phyloP scores from a whole-genome alignment of 1,140 invertebrate genomes.

The Drosophila varians region DNA sequence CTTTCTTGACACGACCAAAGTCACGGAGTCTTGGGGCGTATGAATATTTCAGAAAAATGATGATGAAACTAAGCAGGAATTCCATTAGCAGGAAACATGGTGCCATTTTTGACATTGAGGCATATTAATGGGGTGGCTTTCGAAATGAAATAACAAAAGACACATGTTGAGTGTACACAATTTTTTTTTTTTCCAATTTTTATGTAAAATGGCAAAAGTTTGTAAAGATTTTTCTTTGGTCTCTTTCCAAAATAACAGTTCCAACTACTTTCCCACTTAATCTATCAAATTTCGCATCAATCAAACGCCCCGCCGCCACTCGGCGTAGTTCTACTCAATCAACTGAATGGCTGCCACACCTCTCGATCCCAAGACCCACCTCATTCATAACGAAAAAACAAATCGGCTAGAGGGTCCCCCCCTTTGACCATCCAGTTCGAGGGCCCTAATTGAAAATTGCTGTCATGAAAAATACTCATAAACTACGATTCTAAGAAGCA shows the following conservation, averaged over 20 bases:
- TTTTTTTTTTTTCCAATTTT: background rate
- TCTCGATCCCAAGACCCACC: constrained; percentile 35
- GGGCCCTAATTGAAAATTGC: constrained; percentile 75
- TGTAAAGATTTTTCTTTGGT: background rate
- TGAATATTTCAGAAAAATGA: constrained; percentile 37
- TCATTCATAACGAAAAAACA: constrained; percentile 2
- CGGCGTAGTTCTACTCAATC: constrained; percentile 31
- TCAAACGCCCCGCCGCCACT: constrained; percentile 15
- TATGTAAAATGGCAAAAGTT: background rate
- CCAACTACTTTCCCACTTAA: background rate
- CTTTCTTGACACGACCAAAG: constrained; percentile 38
- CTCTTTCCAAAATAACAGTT: background rate
- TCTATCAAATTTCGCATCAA: constrained; percentile 39
- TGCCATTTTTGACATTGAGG: constrained; percentile 26
- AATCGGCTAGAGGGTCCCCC: background rate
- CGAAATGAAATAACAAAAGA: constrained; percentile 7
- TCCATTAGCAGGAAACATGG: constrained; percentile 38
- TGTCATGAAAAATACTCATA: constrained; percentile 72
- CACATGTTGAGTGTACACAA: background rate
- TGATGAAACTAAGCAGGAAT: constrained; percentile 40
- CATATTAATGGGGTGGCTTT: constrained; percentile 27
- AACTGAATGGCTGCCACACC: constrained; percentile 43
- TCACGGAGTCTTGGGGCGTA: constrained; percentile 15
- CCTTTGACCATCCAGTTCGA: constrained; percentile 9
- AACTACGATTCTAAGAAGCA: constrained; percentile 70